Evolutionary conservation across 2,888 invertebrate genomes (phyloP).

Genomic region (Pherbina coryleti): DNA sequence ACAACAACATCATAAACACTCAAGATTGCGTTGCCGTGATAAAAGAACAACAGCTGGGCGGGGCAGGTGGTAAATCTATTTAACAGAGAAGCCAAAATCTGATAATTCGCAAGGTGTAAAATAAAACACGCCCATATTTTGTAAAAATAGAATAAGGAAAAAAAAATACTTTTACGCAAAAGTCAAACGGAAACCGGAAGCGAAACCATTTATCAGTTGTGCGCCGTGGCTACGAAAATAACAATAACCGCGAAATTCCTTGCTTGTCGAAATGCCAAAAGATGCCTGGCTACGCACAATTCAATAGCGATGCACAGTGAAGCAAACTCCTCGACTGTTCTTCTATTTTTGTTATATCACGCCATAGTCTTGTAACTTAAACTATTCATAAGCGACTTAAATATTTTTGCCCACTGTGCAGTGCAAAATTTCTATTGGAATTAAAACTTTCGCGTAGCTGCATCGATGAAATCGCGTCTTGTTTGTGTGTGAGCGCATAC

Average conservation of each 20-base stretch:
- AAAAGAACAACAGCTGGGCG: constrained; percentile 46
- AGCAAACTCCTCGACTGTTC: background rate
- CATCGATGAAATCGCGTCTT: constrained; percentile 17
- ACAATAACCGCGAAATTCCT: constrained; percentile 1
- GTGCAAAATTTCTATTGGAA: background rate
- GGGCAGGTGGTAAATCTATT: constrained; percentile 48
- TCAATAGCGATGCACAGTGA: background rate
- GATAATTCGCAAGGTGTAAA: constrained; percentile 30
- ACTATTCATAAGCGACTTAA: background rate
- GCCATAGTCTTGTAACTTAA: no score
- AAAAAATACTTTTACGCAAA: background rate
- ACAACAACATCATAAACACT: constrained; percentile 44
- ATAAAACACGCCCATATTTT: constrained; percentile 13
- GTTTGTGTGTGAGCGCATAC: background rate
- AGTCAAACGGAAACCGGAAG: constrained; percentile 43
- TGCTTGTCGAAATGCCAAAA: constrained; percentile 9
- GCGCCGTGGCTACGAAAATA: background rate
- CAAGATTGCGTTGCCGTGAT: constrained; percentile 56
- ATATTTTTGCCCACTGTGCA: background rate
- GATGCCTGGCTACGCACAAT: constrained; percentile 11
- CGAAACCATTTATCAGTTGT: constrained; percentile 40
- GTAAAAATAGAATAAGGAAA: background rate
- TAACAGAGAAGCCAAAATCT: constrained; percentile 20
- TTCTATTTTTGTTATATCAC: no score
- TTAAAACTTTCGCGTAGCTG: constrained; percentile 22